phyloP scores from a whole-genome alignment of 2,113 vertebrate species.

The Platanista minor region DNA sequence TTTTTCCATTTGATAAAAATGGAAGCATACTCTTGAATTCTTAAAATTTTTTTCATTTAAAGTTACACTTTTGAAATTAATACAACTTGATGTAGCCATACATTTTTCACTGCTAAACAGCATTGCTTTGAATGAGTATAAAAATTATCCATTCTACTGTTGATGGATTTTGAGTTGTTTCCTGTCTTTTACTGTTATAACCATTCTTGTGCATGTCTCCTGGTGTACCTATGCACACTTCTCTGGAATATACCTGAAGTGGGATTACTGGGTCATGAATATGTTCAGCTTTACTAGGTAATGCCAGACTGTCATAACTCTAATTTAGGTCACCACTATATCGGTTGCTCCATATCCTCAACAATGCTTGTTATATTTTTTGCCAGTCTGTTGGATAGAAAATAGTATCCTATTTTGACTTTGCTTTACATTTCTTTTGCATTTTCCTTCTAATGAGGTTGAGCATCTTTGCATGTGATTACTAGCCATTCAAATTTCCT shows the following conservation, averaged over 20 bases:
- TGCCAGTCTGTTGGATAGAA: not conserved
- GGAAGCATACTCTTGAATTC: not conserved
- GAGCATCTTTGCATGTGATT: not conserved
- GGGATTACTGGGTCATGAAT: not conserved
- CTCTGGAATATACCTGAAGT: not conserved
- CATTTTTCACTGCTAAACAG: not conserved
- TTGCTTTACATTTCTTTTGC: not conserved
- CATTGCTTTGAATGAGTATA: not conserved
- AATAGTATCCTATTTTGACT: not conserved
- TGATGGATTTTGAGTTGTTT: not conserved
- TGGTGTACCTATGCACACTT: not conserved
- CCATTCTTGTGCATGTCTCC: not conserved
- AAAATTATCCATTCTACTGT: not conserved
- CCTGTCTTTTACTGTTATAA: not conserved
- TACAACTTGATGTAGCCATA: not conserved
- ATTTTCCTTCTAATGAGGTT: not conserved
- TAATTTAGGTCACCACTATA: not conserved
- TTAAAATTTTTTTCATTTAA: not conserved
- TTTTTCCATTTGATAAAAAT: conserved; percentile 23
- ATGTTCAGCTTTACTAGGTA: not conserved
- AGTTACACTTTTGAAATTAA: conserved; percentile 14
- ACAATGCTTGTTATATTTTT: not conserved
- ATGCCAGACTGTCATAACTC: not conserved
- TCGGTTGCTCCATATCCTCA: not conserved
- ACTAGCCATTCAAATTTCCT: not conserved